Conservation (phyloP, 2,113 vertebrate species). For the Pholis gunnellus region DNA sequence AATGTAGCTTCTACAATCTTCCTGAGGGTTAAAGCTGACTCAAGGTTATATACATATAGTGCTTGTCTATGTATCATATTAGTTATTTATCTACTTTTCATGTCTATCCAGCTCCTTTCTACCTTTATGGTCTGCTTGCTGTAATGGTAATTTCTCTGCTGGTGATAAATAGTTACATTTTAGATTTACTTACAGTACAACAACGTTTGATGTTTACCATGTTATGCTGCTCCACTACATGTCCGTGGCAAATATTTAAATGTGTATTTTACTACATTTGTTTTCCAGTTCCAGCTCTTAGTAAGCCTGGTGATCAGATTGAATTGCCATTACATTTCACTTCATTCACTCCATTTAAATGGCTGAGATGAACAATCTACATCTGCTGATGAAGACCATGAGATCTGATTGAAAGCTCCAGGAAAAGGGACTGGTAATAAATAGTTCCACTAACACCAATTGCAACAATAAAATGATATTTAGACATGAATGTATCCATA, state of each 20-base stretch:
- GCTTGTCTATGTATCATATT: neutral
- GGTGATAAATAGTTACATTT: neutral
- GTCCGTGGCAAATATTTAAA: neutral
- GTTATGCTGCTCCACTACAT: neutral
- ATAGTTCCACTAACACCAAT: neutral
- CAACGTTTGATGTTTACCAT: neutral
- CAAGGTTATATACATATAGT: too few species aligned
- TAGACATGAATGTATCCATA: neutral
- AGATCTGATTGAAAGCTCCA: neutral
- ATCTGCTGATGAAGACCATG: neutral
- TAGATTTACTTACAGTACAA: neutral
- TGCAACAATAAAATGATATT: neutral
- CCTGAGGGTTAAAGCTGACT: neutral
- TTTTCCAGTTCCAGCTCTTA: neutral
- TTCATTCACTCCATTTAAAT: neutral
- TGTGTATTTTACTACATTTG: neutral
- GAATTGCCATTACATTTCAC: neutral
- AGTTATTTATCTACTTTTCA: neutral
- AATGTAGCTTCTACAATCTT: slow-evolving; percentile 2
- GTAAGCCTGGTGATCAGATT: neutral
- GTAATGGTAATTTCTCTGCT: neutral
- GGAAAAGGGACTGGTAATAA: neutral
- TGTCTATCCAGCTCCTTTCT: neutral
- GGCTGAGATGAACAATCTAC: neutral
- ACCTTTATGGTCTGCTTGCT: neutral